Conservation (phyloP, 1,140 invertebrate species). For the Panulirus ornatus region DNA sequence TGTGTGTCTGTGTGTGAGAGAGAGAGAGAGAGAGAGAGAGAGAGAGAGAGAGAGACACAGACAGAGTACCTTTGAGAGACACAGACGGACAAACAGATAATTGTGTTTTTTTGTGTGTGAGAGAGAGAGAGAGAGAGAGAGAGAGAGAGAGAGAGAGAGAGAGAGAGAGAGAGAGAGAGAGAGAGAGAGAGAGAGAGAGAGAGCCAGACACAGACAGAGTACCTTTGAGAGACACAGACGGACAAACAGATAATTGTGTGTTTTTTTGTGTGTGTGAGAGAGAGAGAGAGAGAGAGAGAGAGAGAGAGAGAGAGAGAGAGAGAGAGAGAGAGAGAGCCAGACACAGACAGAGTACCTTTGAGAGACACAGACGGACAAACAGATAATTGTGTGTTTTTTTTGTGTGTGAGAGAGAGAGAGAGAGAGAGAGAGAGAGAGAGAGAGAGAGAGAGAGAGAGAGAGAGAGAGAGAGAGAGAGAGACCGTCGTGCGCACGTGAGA, state of each 20-base stretch:
- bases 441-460: neutral
- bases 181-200: neutral
- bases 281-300: no score
- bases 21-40: slow-evolving; percentile 1
- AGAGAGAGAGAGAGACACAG: neutral
- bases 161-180: neutral
- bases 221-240: no score
- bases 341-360: neutral
- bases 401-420: neutral
- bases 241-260: no score
- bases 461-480: no score
- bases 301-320: no score
- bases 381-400: neutral
- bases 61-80: neutral
- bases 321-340: no score
- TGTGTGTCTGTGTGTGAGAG: neutral
- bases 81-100: neutral
- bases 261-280: no score
- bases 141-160: slow-evolving; percentile 29
- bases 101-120: no score
- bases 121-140: neutral
- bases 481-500: neutral
- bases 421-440: neutral
- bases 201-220: neutral
- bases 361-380: slow-evolving; percentile 3